Conservation (phyloP, 2,797 vertebrate species). For the Arnoldichthys spilopterus region DNA sequence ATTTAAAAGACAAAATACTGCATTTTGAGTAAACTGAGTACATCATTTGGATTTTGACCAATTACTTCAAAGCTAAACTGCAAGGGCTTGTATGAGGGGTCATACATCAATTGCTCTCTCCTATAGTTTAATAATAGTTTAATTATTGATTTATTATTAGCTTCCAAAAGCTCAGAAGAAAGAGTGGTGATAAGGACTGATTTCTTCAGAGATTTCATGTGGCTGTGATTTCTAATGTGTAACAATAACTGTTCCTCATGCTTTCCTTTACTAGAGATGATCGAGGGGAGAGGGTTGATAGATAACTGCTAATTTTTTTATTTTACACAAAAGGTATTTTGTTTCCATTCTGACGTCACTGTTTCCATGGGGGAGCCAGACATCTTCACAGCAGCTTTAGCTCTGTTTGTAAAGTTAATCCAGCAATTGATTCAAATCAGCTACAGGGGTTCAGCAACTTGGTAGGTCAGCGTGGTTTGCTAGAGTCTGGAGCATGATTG, state of each 20-base stretch:
- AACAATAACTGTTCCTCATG: slow-evolving; percentile 27
- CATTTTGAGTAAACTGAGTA: too few species aligned
- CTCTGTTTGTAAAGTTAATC: slow-evolving; percentile 40
- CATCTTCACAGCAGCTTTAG: slow-evolving; percentile 24
- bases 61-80: too few species aligned
- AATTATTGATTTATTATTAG: neutral
- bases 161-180: neutral
- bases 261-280: slow-evolving; percentile 30
- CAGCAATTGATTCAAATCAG: slow-evolving; percentile 31
- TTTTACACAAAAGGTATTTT: slow-evolving; percentile 29
- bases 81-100: too few species aligned
- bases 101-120: too few species aligned
- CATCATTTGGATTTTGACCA: too few species aligned
- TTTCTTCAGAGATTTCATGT: neutral
- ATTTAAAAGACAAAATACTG: too few species aligned
- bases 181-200: neutral
- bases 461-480: neutral
- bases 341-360: slow-evolving; percentile 28
- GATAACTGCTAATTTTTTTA: slow-evolving; percentile 5
- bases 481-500: slow-evolving; percentile 8
- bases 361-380: slow-evolving; percentile 40
- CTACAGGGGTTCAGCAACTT: neutral
- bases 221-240: slow-evolving; percentile 23
- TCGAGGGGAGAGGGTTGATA: slow-evolving; percentile 19
- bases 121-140: too few species aligned